phyloP scores from a whole-genome alignment of 1,140 invertebrate genomes.

The Metopolophium dirhodum region DNA sequence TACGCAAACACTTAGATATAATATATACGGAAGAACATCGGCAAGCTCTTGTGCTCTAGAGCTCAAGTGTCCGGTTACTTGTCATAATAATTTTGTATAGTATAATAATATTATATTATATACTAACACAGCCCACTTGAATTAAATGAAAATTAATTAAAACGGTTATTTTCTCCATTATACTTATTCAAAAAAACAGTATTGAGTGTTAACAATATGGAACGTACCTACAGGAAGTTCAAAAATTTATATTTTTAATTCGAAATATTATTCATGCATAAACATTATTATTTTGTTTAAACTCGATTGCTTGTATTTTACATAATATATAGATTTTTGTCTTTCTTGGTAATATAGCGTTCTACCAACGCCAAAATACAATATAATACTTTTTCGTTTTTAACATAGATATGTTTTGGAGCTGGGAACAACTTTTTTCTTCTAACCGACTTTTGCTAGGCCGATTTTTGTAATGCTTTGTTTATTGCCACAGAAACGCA shows the following conservation, averaged over 20 bases:
- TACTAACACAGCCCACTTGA: not conserved
- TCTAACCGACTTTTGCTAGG: too few relatives aligned
- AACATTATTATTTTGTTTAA: not conserved
- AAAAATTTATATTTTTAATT: not conserved
- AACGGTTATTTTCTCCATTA: not conserved
- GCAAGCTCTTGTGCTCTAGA: not conserved
- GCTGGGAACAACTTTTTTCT: too few relatives aligned
- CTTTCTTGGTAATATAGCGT: not conserved
- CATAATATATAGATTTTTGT: not conserved
- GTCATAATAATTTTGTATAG: not conserved
- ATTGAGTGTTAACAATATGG: too few relatives aligned
- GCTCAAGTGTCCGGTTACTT: not conserved
- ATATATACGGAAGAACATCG: not conserved
- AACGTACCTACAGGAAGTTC: not conserved
- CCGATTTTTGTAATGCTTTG: too few relatives aligned
- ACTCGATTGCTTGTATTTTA: not conserved
- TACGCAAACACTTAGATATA: not conserved
- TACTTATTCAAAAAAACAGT: not conserved
- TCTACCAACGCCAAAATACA: not conserved
- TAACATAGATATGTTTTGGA: too few relatives aligned
- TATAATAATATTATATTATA: too few relatives aligned
- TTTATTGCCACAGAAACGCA: too few relatives aligned
- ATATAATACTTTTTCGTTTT: too few relatives aligned
- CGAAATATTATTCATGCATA: not conserved
- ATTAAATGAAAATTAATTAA: not conserved